A percentile compares a stretch with the other conserved stretches of the same genome.
phyloP scores from a whole-genome alignment of 2,113 vertebrate species.

The Chaetorhynchus papuensis region DNA sequence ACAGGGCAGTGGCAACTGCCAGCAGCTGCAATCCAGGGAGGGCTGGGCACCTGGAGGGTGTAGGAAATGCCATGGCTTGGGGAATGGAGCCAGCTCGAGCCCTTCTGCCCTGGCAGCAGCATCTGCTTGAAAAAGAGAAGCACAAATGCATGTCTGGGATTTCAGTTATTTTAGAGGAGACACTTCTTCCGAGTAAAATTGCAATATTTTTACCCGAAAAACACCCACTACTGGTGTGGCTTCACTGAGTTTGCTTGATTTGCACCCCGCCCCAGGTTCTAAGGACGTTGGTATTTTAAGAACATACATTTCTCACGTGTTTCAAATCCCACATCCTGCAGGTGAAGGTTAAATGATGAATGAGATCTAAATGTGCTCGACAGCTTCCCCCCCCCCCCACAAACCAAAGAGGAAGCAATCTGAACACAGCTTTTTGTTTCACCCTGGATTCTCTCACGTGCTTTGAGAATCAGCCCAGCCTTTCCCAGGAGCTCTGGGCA shows the following conservation, averaged over 20 bases:
- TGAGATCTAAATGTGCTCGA: neutral
- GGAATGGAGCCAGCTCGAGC: neutral
- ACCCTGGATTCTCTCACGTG: neutral
- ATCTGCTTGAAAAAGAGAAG: neutral
- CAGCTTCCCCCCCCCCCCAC: neutral
- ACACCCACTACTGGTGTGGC: neutral
- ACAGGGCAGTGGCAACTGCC: neutral
- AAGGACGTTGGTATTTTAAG: neutral
- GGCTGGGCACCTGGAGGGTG: rapidly evolving
- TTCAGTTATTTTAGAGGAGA: neutral
- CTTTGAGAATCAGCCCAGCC: neutral
- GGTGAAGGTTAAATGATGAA: neutral
- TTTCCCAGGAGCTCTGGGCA: neutral
- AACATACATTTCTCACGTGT: neutral
- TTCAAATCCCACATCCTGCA: neutral
- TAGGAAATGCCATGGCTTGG: neutral
- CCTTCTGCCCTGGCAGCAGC: neutral
- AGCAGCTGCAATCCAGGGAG: neutral
- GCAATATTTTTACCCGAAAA: neutral
- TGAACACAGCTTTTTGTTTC: neutral
- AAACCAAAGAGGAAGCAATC: neutral
- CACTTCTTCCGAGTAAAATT: neutral
- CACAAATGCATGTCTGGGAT: neutral
- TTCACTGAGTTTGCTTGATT: neutral
- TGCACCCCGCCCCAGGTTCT: rapidly evolving